phyloP scores from a whole-genome alignment of 2,888 invertebrate species.

The Pachliopta kotzebuea region DNA sequence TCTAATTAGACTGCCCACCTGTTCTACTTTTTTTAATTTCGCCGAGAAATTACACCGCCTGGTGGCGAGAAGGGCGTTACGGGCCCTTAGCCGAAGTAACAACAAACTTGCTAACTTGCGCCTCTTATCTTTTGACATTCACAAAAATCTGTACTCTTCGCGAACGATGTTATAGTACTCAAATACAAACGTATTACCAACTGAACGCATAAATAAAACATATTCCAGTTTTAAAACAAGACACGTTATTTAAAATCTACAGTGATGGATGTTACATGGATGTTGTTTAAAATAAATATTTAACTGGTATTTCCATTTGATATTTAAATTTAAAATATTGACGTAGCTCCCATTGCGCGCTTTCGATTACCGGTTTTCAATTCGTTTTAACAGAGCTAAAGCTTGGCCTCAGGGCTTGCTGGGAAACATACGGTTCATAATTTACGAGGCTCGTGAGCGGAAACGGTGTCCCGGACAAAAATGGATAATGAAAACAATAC shows the following conservation, averaged over 20 bases:
- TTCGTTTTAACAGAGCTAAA: constrained; percentile 70
- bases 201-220: constrained; percentile 37
- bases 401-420: constrained; percentile 65
- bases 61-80: constrained; percentile 65
- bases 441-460: constrained; percentile 69
- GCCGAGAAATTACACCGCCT: constrained; percentile 62
- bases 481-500: constrained; percentile 70
- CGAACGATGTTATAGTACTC: constrained; percentile 10
- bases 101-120: constrained; percentile 51
- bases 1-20: constrained; percentile 75
- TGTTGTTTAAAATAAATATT: constrained; percentile 57
- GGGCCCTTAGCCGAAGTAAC: constrained; percentile 42
- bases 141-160: constrained; percentile 7
- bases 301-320: constrained; percentile 58
- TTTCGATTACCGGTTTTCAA: constrained; percentile 79
- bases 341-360: constrained; percentile 70
- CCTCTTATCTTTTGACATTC: constrained; percentile 46
- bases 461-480: constrained; percentile 70
- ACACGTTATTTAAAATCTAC: constrained; percentile 49
- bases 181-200: constrained; percentile 27
- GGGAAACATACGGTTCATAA: constrained; percentile 71
- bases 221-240: constrained; percentile 41
- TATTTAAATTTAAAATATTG: constrained; percentile 78
- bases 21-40: constrained; percentile 73
- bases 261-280: constrained; percentile 54